Conservation (phyloP, 1,140 invertebrate species). For the Drosophila sechellia region DNA sequence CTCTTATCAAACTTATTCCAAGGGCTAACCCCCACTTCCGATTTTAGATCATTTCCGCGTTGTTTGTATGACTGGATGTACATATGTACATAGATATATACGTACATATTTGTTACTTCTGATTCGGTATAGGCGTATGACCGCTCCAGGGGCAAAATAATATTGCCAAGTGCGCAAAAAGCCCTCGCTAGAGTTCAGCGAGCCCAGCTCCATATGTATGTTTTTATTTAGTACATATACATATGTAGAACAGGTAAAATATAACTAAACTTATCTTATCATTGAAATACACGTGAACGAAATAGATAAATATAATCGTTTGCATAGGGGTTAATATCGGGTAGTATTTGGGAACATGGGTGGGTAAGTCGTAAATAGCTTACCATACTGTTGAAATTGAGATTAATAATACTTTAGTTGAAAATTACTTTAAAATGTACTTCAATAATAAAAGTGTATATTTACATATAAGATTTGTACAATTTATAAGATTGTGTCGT, state of each 20-base stretch:
- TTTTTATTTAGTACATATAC: not conserved
- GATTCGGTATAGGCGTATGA: slow-evolving; percentile 39
- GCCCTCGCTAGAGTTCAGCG: slow-evolving; percentile 65
- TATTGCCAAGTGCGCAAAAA: slow-evolving; percentile 36
- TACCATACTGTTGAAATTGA: too few relatives aligned
- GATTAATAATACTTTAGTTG: not conserved
- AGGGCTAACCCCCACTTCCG: slow-evolving; percentile 9
- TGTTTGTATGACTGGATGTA: not conserved
- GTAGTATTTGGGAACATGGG: slow-evolving; percentile 3
- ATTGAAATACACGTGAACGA: slow-evolving; percentile 64
- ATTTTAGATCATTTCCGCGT: slow-evolving; percentile 38
- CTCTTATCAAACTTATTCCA: slow-evolving; percentile 27
- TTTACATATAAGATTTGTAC: too few relatives aligned
- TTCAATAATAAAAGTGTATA: too few relatives aligned
- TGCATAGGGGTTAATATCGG: slow-evolving; percentile 12
- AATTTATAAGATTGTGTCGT: not conserved
- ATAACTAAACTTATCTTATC: slow-evolving; percentile 61
- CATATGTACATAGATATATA: too few relatives aligned
- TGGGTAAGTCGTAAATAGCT: not conserved
- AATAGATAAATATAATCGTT: slow-evolving; percentile 42
- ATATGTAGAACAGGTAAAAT: slow-evolving; percentile 14
- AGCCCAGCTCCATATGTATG: slow-evolving; percentile 2
- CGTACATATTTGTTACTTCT: slow-evolving; percentile 10
- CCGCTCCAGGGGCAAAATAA: slow-evolving; percentile 30
- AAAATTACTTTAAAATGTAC: not conserved